Base-by-base conservation (phyloP, 2,113 vertebrate genomes). In the Ophthalmolycus amberensis region DNA sequence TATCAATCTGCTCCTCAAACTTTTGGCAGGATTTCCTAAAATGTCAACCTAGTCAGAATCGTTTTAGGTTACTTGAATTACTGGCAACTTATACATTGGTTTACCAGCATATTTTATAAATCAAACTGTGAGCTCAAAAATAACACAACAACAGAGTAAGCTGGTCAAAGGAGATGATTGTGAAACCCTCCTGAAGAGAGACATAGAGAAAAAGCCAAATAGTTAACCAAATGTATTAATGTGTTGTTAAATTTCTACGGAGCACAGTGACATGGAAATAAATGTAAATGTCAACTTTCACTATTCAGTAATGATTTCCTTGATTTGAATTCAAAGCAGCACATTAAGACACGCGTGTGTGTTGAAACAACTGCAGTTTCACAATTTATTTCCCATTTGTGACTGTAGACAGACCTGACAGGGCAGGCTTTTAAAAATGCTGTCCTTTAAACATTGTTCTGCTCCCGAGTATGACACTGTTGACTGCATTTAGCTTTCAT, bases 401-500 rank as follows among this genome's bases (percentile, higher is more conserved):
- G 80, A 82, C 40, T 75, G 75, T 20, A 48, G 78, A 79, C 91
- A 84, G 77, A 85, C 75, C 80, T 85, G 88, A 90, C 88, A 91
- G 83, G 79, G 58, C 77, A 62, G 65, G 62, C 52, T 65, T 86
- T 79, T 32, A 22, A 76, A 80, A 85, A 85, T 56, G 54, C 62
- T 76, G 67, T 76, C 63, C 74, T 80, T 89, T 79, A 80, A 88
- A 86, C 64, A 83, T 75, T 80, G 66, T 77, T 85, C 77, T 67
- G 20, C 67, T 78, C 71, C 67, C 44, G 27, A 65, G 56, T 68
- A 44, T 85, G 77, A 88, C 79, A 75, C 52, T 71, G 83, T 82
- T 91, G 79, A 87, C 84, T 90, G 81, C 76, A 54, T 89, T 92
- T 79, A 80, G 85, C 82, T 89, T 86, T 87, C 76, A 86, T 80